Base-by-base conservation (phyloP, 1,140 invertebrate species). In the Stenopsyche tienmushanensis region DNA sequence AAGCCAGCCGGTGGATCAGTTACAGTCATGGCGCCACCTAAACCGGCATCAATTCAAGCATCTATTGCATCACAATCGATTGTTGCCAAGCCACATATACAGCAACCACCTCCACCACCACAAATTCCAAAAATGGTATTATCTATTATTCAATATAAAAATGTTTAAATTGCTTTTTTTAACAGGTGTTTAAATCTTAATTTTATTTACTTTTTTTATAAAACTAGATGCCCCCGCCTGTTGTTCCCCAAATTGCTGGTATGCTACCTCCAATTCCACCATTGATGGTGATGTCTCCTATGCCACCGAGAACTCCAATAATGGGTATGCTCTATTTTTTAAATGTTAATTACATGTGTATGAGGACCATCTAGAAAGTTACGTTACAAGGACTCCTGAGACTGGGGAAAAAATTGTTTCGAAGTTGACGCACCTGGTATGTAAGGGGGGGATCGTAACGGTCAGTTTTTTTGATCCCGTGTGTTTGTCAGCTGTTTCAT, bases 181-280 rank as follows among this genome's bases (percentile, higher is more conserved):
- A 34, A 34, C 29, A 34, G 13, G 13, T 34, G 13, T 7, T 34
- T 34, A 5, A 50, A 44, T 17, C 20, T 42, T 18, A 24, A 29
- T 66, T 54, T 34, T 34, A n/a, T n/a, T n/a, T n/a, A n/a, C n/a
- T n/a, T n/a, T n/a, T n/a, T n/a, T n/a, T n/a, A n/a, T n/a, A n/a
- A n/a, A n/a, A n/a, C n/a, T n/a, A 70, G 68, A 70, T 70, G 62
- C 25, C 41, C 0, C 80, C 81, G 3, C 72, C 79, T 9, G 9
- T 78, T 76, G 74, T 75, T 60, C 79, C 82, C 2, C 71, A 82
- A 7, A 83, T 85, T 73, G 79, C 82, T n/a, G 82, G 87, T 73
- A 88, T 89, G 85, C 85, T 88, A 76, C 85, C 87, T 44, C 84
- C 83, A 34, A 85, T 88, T 73, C 82, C 84, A 3, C 84, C 84